Evolutionary conservation across 2,797 vertebrate species (phyloP).

Genomic region (Lepilemur ruficaudatus): DNA sequence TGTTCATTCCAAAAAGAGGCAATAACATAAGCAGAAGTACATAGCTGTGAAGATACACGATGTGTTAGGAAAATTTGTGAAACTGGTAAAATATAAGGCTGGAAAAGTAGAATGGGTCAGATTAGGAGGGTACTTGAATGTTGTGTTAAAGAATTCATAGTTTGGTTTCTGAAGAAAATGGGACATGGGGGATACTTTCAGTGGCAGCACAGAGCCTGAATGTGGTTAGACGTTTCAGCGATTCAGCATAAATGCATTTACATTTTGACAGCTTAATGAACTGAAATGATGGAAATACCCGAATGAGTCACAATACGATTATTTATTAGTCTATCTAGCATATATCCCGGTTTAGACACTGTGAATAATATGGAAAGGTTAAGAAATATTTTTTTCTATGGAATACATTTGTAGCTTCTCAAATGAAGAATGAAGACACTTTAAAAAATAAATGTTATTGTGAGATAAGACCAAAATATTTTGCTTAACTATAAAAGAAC

Average conservation of each 20-base stretch:
- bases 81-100: not conserved
- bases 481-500: not conserved
- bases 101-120: not conserved
- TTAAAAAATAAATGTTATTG: not conserved
- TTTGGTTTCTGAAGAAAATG: not conserved
- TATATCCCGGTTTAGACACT: not conserved
- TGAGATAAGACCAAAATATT: not conserved
- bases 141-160: not conserved
- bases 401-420: not conserved
- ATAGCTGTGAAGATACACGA: not conserved
- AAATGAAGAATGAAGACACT: not conserved
- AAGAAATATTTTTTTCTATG: not conserved
- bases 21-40: not conserved
- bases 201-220: too few relatives aligned
- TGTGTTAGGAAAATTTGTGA: not conserved
- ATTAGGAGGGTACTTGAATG: not conserved
- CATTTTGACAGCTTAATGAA: not conserved
- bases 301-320: not conserved
- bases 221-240: not conserved
- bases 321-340: not conserved
- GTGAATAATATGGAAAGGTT: not conserved
- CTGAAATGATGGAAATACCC: not conserved
- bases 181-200: not conserved
- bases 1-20: not conserved
- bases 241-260: not conserved